These are phyloP conservation scores for Lymantria dispar DNA, from an alignment of 2,888 invertebrate species.

Conservation along the genomic window DNA sequence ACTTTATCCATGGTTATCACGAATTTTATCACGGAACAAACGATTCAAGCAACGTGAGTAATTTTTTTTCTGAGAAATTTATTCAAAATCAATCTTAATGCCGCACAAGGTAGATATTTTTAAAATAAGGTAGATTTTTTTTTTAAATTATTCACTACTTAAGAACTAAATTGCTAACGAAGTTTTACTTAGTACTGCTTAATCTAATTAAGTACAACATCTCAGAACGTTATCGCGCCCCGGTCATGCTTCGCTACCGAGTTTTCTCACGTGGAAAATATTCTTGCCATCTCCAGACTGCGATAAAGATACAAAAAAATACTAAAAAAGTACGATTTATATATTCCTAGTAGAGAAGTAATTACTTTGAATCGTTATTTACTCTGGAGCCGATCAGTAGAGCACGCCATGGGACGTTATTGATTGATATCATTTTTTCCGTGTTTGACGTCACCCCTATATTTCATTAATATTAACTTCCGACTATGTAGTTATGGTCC, in stretches of 20 bases:
- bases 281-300: constrained; percentile 46
- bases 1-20: too few species aligned
- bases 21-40: too few species aligned
- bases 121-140: not conserved
- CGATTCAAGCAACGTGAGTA: too few species aligned
- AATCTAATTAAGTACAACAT: constrained; percentile 61
- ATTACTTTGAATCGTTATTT: constrained; percentile 44
- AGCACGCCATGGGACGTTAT: constrained; percentile 50
- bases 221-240: constrained; percentile 56
- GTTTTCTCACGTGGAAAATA: constrained; percentile 60
- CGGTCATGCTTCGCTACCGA: constrained; percentile 55
- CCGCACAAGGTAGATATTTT: too few species aligned
- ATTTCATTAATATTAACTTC: constrained; percentile 26
- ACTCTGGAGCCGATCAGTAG: constrained; percentile 42
- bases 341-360: constrained; percentile 34
- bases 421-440: constrained; percentile 63
- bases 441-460: constrained; percentile 27
- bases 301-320: constrained; percentile 48
- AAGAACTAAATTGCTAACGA: constrained; percentile 37
- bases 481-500: constrained; percentile 29
- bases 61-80: too few species aligned
- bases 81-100: not conserved
- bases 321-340: constrained; percentile 45
- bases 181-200: constrained; percentile 43
- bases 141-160: constrained; percentile 8